These are phyloP conservation scores for Eciton burchellii DNA, from an alignment of 1,140 invertebrate genomes.

Conservation along the genomic window DNA sequence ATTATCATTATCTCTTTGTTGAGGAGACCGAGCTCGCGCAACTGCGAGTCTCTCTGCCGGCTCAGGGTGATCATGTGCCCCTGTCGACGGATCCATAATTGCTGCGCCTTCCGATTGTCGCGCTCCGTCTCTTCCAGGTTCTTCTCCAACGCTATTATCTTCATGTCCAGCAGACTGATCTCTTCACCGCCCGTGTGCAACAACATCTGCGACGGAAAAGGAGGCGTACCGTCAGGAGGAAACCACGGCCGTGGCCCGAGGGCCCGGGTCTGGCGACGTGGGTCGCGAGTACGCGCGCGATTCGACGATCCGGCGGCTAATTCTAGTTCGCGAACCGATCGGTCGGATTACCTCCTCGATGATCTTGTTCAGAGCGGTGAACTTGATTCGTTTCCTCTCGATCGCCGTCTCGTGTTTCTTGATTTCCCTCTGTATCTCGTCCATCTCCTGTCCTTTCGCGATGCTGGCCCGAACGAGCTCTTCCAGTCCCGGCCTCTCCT, in stretches of 20 bases:
- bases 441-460: constrained; percentile 85
- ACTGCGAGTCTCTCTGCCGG: constrained; percentile 88
- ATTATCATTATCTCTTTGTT: constrained; percentile 91
- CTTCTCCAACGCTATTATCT: constrained; percentile 88
- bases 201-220: constrained; percentile 75
- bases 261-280: no score
- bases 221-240: no score
- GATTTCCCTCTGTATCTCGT: constrained; percentile 82
- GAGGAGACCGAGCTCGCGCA: constrained; percentile 88
- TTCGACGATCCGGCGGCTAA: no score
- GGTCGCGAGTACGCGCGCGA: no score
- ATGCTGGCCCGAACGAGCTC: constrained; percentile 85
- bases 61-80: constrained; percentile 89
- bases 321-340: no score
- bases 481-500: constrained; percentile 82
- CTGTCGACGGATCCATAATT: constrained; percentile 91
- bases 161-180: constrained; percentile 85
- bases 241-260: no score
- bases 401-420: constrained; percentile 77
- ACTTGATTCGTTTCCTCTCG: constrained; percentile 86
- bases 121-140: constrained; percentile 87
- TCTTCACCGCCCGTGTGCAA: constrained; percentile 79
- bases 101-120: constrained; percentile 88
- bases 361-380: constrained; percentile 86
- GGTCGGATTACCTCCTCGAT: constrained; percentile 84